Evolutionary conservation across 2,888 invertebrate genomes (phyloP).

Genomic region (Leucophenga montana): DNA sequence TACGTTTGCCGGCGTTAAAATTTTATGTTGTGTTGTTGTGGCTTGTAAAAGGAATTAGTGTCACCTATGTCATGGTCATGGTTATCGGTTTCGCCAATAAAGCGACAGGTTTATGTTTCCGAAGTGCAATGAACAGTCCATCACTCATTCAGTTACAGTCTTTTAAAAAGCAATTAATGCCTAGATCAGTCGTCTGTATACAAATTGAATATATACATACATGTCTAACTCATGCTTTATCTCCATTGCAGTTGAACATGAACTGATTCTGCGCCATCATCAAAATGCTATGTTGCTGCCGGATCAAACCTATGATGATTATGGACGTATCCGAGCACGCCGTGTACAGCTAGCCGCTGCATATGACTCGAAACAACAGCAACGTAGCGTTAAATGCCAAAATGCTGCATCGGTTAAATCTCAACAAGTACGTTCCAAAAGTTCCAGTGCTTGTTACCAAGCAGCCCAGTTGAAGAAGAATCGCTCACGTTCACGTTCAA

Average conservation of each 20-base stretch:
- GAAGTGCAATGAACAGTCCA: slow-evolving; percentile 32
- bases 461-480: too few relatives aligned
- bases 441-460: slow-evolving; percentile 28
- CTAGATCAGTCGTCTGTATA: too few relatives aligned
- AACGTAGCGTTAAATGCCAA: slow-evolving; percentile 1
- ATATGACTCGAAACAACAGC: slow-evolving; percentile 39
- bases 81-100: slow-evolving; percentile 65
- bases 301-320: slow-evolving; percentile 83
- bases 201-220: too few relatives aligned
- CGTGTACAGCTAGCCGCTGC: slow-evolving; percentile 42
- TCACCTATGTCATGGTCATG: slow-evolving; percentile 68
- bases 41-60: slow-evolving; percentile 64
- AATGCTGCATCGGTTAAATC: slow-evolving; percentile 30
- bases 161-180: slow-evolving; percentile 2
- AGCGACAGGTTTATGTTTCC: slow-evolving; percentile 63
- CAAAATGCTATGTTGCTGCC: slow-evolving; percentile 79
- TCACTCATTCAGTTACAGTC: background rate
- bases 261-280: background rate
- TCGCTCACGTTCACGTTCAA: slow-evolving; percentile 11
- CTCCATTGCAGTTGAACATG: background rate
- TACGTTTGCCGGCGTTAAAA: slow-evolving; percentile 16
- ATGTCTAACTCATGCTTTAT: too few relatives aligned
- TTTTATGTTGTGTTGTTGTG: slow-evolving; percentile 26
- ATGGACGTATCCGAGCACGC: slow-evolving; percentile 45
- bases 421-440: slow-evolving; percentile 39